Conservation (phyloP, 2,888 invertebrate genomes). For the Synergus japonicus region DNA sequence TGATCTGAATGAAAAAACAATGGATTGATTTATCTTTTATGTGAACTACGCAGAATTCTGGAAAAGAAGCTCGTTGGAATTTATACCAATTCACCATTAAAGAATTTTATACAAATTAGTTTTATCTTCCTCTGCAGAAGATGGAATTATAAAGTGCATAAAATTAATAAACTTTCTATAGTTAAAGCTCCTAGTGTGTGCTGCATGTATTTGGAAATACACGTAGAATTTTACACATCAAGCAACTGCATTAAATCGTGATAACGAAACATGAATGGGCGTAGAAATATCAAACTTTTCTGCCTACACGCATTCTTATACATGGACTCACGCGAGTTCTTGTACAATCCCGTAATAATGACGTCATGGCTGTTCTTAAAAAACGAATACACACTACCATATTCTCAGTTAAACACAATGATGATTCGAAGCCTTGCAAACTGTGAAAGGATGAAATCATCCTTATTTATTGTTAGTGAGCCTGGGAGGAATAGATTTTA, state of each 20-base stretch:
- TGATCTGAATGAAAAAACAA: too few species aligned
- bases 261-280: conserved; percentile 6
- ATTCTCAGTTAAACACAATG: neutral
- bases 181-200: neutral
- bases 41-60: too few species aligned
- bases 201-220: neutral
- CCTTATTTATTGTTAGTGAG: neutral
- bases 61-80: too few species aligned
- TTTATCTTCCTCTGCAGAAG: too few species aligned
- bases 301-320: conserved; percentile 1
- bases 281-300: conserved; percentile 3
- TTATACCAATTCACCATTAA: too few species aligned
- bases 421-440: neutral
- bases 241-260: neutral
- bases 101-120: too few species aligned
- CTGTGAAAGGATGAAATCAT: conserved; percentile 6
- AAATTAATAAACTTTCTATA: neutral
- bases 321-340: conserved; percentile 1
- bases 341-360: neutral
- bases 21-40: too few species aligned
- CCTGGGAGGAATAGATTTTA: neutral
- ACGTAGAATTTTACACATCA: neutral
- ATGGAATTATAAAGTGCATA: neutral
- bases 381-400: neutral
- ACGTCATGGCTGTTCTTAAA: conserved; percentile 1